Conservation (phyloP, 2,113 vertebrate species). For the Oreochromis spilurus region DNA sequence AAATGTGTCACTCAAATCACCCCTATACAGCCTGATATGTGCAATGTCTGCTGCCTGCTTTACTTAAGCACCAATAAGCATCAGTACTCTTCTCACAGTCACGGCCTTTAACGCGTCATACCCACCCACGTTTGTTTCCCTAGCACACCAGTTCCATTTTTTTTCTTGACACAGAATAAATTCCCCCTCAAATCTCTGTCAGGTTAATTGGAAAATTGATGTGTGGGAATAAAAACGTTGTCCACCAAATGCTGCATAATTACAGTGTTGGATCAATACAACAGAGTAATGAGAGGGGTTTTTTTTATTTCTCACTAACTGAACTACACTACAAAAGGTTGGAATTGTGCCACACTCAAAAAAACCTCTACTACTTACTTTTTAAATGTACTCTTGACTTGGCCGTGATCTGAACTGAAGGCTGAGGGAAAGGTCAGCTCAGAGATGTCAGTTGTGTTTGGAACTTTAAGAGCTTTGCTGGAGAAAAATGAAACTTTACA, state of each 20-base stretch:
- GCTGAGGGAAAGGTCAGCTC: background rate
- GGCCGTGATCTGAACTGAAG: background rate
- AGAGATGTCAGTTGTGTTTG: background rate
- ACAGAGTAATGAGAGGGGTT: background rate
- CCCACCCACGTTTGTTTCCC: background rate
- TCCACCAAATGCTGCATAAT: slow-evolving; percentile 45
- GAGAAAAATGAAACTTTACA: background rate
- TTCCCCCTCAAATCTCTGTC: slow-evolving; percentile 22
- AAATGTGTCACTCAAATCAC: background rate
- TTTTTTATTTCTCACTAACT: background rate
- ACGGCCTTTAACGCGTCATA: background rate
- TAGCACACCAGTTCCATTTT: background rate
- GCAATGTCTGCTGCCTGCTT: background rate
- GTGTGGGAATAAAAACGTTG: slow-evolving; percentile 42
- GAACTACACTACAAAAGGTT: background rate
- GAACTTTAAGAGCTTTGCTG: background rate
- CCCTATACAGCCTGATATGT: background rate
- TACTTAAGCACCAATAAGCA: background rate
- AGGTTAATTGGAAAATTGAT: slow-evolving; percentile 62
- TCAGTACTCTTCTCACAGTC: background rate
- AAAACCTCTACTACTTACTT: background rate
- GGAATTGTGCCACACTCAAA: background rate
- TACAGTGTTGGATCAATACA: slow-evolving; percentile 31
- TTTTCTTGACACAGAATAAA: slow-evolving; percentile 51
- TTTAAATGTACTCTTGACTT: background rate